These are phyloP conservation scores for Spinibarbus caldwelli DNA, from an alignment of 2,797 vertebrate genomes.

Conservation along the genomic window DNA sequence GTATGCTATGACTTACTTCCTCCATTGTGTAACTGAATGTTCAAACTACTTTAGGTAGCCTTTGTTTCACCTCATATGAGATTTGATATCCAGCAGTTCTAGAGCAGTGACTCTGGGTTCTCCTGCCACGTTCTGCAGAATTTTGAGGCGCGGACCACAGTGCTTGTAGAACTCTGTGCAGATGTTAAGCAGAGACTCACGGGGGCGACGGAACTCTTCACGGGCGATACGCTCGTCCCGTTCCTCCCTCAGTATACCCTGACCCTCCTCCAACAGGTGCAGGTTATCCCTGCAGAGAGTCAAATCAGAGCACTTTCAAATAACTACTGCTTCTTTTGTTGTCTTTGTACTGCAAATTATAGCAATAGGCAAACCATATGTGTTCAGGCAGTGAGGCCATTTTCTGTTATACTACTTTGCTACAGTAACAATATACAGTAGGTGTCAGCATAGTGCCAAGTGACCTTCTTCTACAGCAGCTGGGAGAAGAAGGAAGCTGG, in stretches of 20 bases:
- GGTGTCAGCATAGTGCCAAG: not conserved
- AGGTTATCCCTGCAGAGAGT: constrained; percentile 87
- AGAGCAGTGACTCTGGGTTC: constrained; percentile 93
- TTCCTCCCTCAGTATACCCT: constrained; percentile 93
- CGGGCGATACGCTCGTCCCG: constrained; percentile 93
- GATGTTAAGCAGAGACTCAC: constrained; percentile 95
- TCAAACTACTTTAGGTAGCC: not conserved
- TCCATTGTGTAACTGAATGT: not conserved
- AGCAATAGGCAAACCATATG: not conserved
- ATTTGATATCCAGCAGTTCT: constrained; percentile 97
- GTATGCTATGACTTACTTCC: not conserved
- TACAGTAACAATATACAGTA: not conserved
- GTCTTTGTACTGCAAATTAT: not conserved
- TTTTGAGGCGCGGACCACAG: constrained; percentile 93
- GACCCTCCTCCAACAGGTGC: constrained; percentile 94
- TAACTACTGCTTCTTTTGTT: not conserved
- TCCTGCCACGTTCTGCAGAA: constrained; percentile 96
- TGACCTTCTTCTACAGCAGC: not conserved
- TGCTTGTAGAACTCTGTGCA: constrained; percentile 99
- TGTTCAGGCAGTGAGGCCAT: not conserved
- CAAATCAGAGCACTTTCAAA: not conserved
- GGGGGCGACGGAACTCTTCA: constrained; percentile 94
- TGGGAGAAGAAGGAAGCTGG: too few relatives aligned
- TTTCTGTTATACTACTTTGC: not conserved
- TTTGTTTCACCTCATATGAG: constrained; percentile 92